Evolutionary conservation across 1,140 invertebrate species (phyloP).

Genomic region (Meloidogyne chitwoodi): DNA sequence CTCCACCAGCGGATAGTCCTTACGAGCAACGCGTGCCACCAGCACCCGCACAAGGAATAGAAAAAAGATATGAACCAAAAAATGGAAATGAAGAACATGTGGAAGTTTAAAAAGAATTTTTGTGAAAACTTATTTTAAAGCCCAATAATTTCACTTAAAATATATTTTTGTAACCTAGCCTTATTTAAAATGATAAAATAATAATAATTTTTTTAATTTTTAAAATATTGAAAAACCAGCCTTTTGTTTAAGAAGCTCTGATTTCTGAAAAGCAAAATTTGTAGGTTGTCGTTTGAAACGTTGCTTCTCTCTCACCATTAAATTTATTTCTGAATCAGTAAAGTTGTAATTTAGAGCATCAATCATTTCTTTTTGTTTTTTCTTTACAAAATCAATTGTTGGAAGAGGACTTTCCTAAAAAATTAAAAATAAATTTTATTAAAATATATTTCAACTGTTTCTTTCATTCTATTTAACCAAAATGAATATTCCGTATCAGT

Average conservation of each 20-base stretch:
- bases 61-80: constrained; percentile 4
- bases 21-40: constrained; percentile 23
- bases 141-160: neutral
- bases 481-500: constrained; percentile 85
- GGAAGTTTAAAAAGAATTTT: neutral
- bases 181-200: no score
- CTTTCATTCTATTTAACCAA: constrained; percentile 79
- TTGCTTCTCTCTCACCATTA: constrained; percentile 81
- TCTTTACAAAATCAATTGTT: constrained; percentile 75
- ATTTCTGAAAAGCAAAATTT: constrained; percentile 96
- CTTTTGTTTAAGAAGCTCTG: constrained; percentile 82
- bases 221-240: constrained; percentile 61
- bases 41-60: constrained; percentile 8
- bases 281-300: constrained; percentile 83
- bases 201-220: constrained; percentile 8
- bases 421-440: constrained; percentile 1
- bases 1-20: constrained; percentile 2
- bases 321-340: constrained; percentile 76
- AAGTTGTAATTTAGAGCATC: constrained; percentile 82
- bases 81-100: constrained; percentile 1
- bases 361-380: constrained; percentile 81
- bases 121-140: constrained; percentile 3
- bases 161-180: neutral
- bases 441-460: constrained; percentile 12
- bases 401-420: constrained; percentile 75